phyloP scores from a whole-genome alignment of 2,797 vertebrate genomes.

The Tamandua tetradactyla region DNA sequence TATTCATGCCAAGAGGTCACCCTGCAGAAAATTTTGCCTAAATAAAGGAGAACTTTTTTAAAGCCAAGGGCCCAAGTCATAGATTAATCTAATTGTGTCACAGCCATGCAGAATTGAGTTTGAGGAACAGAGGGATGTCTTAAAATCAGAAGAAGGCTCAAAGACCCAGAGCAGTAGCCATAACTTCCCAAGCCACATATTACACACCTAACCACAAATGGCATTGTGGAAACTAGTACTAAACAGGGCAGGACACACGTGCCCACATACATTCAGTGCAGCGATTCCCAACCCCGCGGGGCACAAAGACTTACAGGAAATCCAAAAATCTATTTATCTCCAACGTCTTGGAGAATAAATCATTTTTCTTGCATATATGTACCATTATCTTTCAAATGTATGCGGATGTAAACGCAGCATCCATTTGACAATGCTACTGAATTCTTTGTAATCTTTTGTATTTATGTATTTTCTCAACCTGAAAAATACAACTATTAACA shows the following conservation, averaged over 20 bases:
- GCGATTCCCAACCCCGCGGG: neutral
- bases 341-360: neutral
- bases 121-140: neutral
- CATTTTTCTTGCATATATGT: neutral
- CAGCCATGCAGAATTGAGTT: neutral
- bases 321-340: neutral
- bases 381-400: neutral
- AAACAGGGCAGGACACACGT: accelerated
- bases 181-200: neutral
- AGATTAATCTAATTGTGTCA: neutral
- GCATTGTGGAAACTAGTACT: accelerated
- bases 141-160: neutral
- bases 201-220: neutral
- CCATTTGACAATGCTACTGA: neutral
- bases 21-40: neutral
- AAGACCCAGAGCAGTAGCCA: neutral
- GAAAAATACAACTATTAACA: neutral
- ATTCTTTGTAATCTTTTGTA: neutral
- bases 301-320: neutral
- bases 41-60: neutral
- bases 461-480: neutral
- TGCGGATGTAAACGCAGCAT: neutral
- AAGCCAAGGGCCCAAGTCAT: neutral
- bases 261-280: neutral
- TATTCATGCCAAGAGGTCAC: neutral